Base-by-base conservation (phyloP, 2,113 vertebrate species). In the Alectura lathami region DNA sequence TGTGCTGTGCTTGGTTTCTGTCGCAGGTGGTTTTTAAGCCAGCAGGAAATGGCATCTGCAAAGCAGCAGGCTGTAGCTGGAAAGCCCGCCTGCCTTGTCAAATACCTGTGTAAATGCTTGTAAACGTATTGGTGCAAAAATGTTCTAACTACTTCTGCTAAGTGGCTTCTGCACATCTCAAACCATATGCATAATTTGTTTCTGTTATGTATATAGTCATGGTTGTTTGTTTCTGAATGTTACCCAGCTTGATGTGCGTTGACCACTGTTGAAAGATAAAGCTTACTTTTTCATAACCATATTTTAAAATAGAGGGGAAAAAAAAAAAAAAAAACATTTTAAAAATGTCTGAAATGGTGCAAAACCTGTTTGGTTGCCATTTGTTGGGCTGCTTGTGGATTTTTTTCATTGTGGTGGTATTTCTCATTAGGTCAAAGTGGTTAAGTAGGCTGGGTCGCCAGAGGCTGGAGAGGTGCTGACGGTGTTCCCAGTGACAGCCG, bases 401-500 rank as follows among this genome's bases (percentile, higher is more conserved):
- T 50, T n/a, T n/a, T 6, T 7, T 47, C 2, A 2, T 7, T 6
- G 24, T 17, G 27, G 10, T 50, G 4, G 13, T 75, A 7, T 22
- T 18, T 84, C 64, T 29, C 6, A 0, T 32, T 11, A 9, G 38
- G 26, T 38, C 34, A 1, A 13, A 21, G 66, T 69, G 45, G 27
- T 69, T 36, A 48, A 69, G 57, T 2, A 6, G 51, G 7, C 29
- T n/a, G 77, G 36, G 45, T 53, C 57, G 4, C 8, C n/a, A 26
- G 75, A 15, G 8, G 9, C 12, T n/a, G 63, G 29, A 13, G 36
- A 13, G 17, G 53, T 30, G 1, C 53, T 12, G 40, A 7, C n/a
- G 40, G 8, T 30, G 45, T 29, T 13, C 5, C 7, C 0, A 0
- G 9, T 8, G 34, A 6, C 18, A 18, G 29, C 13, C 1, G 4